Evolutionary conservation across 2,113 vertebrate genomes (phyloP), one percentile per base, ranked within the genome.

Genomic region (Sturnus vulgaris): DNA sequence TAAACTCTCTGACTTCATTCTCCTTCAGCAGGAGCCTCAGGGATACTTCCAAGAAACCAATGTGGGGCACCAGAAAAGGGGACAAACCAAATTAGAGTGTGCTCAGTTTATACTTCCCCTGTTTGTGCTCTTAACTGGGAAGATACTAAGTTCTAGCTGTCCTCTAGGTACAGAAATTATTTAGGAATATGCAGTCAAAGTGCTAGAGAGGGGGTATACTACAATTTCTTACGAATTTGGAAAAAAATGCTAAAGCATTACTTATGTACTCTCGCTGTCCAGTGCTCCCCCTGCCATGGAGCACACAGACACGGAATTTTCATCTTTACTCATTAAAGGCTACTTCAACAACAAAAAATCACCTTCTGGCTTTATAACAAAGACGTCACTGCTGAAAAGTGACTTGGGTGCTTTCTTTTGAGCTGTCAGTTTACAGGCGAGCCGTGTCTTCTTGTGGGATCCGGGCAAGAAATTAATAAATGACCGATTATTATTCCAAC

Each of bases 11-110:
- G 90, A 65, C 50, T 90, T 91, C 4, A 31, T 57, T 52, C 68
- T 96, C 39, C 82, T 91, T 94, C 76, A 57, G 77, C 71, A 61
- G 70, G 71, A 93, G 53, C 33, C 8, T 3, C 70, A 39, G 75
- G 83, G 73, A 42, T 65, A 63, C 65, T 84, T 71, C 79, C 53
- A 49, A 22, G 70, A 53, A 73, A 35, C 23, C 52, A 28, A 1
- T 3, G 20, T 23, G 60, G 57, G 90, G 37, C 81, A 85, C 81
- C 1, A 0, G 66, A 61, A 37, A 69, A 90, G 82, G 87, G 68
- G 64, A 77, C 17, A 40, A n/a, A 65, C 49, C 37, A 42, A 11
- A 35, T 33, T 76, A 37, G 82, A 64, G 63, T 2, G 40, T 22
- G 33, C 44, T 64, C 64, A 40, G 21, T 73, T 87, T 81, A 5